Base-by-base conservation (phyloP, 2,113 vertebrate genomes). In the Myotis yumanensis region DNA sequence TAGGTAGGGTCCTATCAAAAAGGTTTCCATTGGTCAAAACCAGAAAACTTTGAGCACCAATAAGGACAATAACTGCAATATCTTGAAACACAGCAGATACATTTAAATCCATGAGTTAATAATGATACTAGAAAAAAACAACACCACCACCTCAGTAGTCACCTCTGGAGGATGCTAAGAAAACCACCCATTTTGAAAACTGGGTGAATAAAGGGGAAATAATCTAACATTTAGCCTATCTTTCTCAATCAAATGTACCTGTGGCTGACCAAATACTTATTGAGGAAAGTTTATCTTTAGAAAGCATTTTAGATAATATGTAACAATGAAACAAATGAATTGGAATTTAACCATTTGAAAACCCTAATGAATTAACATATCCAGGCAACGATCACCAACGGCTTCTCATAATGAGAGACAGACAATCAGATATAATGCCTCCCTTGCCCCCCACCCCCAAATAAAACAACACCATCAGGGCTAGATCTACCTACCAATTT, bases 161-260 rank as follows among this genome's bases (percentile, higher is more conserved):
- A 64, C 54, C 40, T 84, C 43, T 30, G 32, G 68, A 66, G 51
- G 77, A 90, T 16, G 86, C 35, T 32, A 89, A 40, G 59, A 62
- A 94, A 72, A 6, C 40, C 68, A 59, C 54, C 86, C 52, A 64
- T 54, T 91, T 73, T 69, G 40, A 90, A 93, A 93, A 86, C 52
- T 76, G 30, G 30, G 12, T 91, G 77, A 92, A 71, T 57, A 73
- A 90, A 71, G n/a, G 32, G 62, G 57, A 79, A 77, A 62, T n/a
- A 77, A 80, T 32, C 15, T 88, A 76, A 95, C 8, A 20, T 48
- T 69, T 62, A 80, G 43, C 9, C 64, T 68, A 32, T 18, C 48
- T 83, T 83, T 94, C 72, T 40, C 92, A 92, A 90, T 79, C 86
- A 40, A 87, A 91, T 11, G 46, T 68, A 77, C 32, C 30, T 81